Percentiles rank a stretch among this genome's conserved stretches.
Evolutionary conservation across 2,888 invertebrate genomes (phyloP).

Genomic region (Conops quadrifasciatus): DNA sequence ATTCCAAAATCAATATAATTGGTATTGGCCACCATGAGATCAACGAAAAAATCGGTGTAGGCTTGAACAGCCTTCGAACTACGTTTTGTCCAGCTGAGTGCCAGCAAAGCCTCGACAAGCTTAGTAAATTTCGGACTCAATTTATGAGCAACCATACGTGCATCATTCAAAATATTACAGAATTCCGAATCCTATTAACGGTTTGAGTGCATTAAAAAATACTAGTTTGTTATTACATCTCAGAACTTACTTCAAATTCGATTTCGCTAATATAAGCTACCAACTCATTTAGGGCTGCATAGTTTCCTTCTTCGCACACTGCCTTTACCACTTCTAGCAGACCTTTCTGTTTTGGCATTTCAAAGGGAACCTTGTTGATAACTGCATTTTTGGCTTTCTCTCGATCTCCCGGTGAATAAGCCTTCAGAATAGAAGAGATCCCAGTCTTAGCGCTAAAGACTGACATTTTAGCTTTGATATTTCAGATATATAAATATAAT

Average conservation of each 20-base stretch:
- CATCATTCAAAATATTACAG: conserved; percentile 68
- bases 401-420: conserved; percentile 54
- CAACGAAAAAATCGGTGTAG: conserved; percentile 73
- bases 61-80: conserved; percentile 64
- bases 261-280: conserved; percentile 52
- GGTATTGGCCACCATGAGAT: conserved; percentile 75
- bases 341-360: conserved; percentile 55
- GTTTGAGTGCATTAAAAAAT: neutral
- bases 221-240: neutral
- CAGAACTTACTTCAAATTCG: conserved; percentile 53
- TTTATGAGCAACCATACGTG: conserved; percentile 69
- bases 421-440: conserved; percentile 59
- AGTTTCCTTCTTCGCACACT: conserved; percentile 51
- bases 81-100: conserved; percentile 70
- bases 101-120: conserved; percentile 71
- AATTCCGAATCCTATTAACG: conserved; percentile 69
- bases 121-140: conserved; percentile 69
- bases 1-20: conserved; percentile 72
- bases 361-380: conserved; percentile 61
- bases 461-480: conserved; percentile 53
- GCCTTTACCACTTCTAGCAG: conserved; percentile 52
- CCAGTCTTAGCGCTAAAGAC: conserved; percentile 55
- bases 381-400: conserved; percentile 57
- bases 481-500: too few relatives aligned
- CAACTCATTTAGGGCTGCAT: conserved; percentile 54